A percentile compares a stretch with the other conserved stretches of the same genome.
phyloP scores from a whole-genome alignment of 2,888 invertebrate genomes.

The Orthosia gracilis region DNA sequence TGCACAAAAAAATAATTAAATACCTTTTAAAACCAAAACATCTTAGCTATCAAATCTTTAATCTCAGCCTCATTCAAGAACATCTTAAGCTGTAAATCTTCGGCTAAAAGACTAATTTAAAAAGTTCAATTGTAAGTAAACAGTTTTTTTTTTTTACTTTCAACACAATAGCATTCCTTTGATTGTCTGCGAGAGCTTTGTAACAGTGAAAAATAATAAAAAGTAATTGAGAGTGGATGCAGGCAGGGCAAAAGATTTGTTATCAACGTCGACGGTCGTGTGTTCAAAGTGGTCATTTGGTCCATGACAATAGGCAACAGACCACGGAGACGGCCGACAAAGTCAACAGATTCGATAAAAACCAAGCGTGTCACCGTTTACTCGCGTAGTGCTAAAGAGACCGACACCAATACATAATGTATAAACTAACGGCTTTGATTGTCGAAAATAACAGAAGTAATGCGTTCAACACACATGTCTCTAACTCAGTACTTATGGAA shows the following conservation, averaged over 20 bases:
- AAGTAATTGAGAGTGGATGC: conserved; percentile 59
- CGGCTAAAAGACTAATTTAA: conserved; percentile 58
- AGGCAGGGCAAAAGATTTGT: conserved; percentile 63
- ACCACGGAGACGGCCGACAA: too few species aligned
- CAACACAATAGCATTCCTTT: conserved; percentile 52
- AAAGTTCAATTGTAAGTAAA: conserved; percentile 58
- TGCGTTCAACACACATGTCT: too few species aligned
- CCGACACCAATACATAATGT: too few species aligned
- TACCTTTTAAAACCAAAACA: not conserved
- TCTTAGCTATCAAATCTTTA: conserved; percentile 15
- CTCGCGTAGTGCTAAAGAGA: too few species aligned
- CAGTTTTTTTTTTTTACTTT: conserved; percentile 39
- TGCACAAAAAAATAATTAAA: conserved; percentile 1
- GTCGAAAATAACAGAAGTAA: too few species aligned
- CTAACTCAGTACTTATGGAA: too few species aligned
- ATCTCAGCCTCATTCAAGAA: conserved; percentile 28
- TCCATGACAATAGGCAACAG: too few species aligned
- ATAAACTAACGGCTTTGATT: too few species aligned
- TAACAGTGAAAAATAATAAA: conserved; percentile 65
- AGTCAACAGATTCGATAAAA: too few species aligned
- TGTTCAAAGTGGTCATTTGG: conserved; percentile 61
- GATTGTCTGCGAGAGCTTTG: conserved; percentile 39
- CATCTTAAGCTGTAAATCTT: conserved; percentile 37
- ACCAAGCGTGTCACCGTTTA: too few species aligned
- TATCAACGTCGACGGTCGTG: conserved; percentile 59